A percentile compares a stretch with the other conserved stretches of the same genome.
Evolutionary conservation across 2,797 vertebrate species (phyloP).

Genomic region (Falco naumanni): DNA sequence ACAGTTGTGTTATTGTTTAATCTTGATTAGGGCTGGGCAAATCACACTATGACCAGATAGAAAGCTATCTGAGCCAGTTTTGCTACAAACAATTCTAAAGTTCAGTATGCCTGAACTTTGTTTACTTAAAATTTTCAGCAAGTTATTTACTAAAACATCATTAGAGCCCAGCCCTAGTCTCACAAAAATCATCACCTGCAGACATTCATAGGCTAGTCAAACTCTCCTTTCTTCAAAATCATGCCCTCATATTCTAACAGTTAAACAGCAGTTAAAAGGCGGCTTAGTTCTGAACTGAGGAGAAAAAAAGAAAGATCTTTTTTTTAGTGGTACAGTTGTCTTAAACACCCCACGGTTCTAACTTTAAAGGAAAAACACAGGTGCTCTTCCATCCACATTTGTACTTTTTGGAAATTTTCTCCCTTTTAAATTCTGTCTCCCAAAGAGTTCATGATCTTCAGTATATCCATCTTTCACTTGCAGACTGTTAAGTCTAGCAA

Average conservation of each 20-base stretch:
- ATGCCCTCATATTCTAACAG: conserved; percentile 68
- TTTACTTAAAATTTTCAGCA: conserved; percentile 71
- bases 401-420: background rate
- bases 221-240: conserved; percentile 62
- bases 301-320: background rate
- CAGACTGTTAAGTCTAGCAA: conserved; percentile 64
- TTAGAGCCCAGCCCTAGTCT: conserved; percentile 84
- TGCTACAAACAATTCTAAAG: conserved; percentile 70
- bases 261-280: conserved; percentile 68
- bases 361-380: conserved; percentile 10
- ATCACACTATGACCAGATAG: conserved; percentile 78
- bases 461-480: conserved; percentile 35
- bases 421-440: conserved; percentile 37
- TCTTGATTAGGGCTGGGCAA: conserved; percentile 83
- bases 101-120: conserved; percentile 70
- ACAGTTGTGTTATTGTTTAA: conserved; percentile 73
- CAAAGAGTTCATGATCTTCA: background rate
- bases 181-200: conserved; percentile 74
- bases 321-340: conserved; percentile 56
- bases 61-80: conserved; percentile 81
- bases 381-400: background rate
- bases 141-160: conserved; percentile 66
- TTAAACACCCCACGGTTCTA: conserved; percentile 17
- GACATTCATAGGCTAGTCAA: conserved; percentile 74
- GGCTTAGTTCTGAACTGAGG: conserved; percentile 57